Evolutionary conservation across 2,113 vertebrate genomes (phyloP).

Genomic region (Clarias macrocephalus): DNA sequence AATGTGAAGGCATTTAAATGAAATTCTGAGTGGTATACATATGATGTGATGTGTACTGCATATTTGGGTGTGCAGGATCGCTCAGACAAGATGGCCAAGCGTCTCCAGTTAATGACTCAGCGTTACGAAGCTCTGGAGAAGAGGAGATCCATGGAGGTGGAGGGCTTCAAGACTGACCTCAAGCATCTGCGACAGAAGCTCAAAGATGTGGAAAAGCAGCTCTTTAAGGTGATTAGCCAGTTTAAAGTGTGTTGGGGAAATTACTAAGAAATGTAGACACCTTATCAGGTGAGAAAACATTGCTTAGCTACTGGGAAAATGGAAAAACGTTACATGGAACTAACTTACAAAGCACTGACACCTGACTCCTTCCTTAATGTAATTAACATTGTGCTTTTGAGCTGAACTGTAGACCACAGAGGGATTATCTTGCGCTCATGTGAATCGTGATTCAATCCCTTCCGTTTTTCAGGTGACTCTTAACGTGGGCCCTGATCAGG

Average conservation of each 20-base stretch:
- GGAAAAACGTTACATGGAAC: too few relatives aligned
- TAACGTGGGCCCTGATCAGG: constrained; percentile 81
- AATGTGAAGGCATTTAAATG: background rate
- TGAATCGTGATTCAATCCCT: background rate
- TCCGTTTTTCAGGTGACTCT: constrained; percentile 75
- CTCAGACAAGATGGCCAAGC: constrained; percentile 85
- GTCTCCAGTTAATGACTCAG: constrained; percentile 86
- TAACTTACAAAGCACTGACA: too few relatives aligned
- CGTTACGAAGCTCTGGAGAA: constrained; percentile 89
- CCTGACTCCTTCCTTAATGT: too few relatives aligned
- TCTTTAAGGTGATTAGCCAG: constrained; percentile 80
- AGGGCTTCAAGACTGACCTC: constrained; percentile 91
- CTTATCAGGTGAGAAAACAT: background rate
- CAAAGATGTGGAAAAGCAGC: constrained; percentile 87
- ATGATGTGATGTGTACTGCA: background rate
- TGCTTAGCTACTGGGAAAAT: too few relatives aligned
- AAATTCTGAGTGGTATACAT: background rate
- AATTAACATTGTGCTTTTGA: background rate
- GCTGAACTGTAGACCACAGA: background rate
- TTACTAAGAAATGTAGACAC: background rate
- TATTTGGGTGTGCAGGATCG: constrained; percentile 76
- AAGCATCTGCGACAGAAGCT: constrained; percentile 86
- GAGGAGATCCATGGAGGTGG: constrained; percentile 85
- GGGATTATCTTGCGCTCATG: background rate
- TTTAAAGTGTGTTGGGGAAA: background rate